Percentiles rank a stretch among this genome's conserved stretches.
Evolutionary conservation across 2,888 invertebrate species (phyloP).

Genomic region (Masnerella sp.): DNA sequence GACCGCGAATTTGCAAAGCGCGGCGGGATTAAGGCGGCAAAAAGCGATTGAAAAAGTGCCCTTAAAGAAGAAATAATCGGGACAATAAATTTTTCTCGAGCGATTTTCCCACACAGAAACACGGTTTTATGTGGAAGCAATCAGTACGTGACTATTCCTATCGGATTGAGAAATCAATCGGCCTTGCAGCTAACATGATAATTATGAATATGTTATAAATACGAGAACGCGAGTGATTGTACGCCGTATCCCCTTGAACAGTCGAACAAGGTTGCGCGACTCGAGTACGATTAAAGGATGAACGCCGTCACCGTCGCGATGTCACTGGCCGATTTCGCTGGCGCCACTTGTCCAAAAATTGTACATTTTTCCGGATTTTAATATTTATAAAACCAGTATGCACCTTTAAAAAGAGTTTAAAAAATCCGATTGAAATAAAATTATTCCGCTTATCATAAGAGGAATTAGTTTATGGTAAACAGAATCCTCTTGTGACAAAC

Average conservation of each 20-base stretch:
- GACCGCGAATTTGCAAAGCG: constrained; percentile 26
- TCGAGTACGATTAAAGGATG: constrained; percentile 56
- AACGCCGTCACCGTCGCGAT: constrained; percentile 70
- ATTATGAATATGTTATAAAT: constrained; percentile 77
- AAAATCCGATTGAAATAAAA: too few species aligned
- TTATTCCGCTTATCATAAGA: too few species aligned
- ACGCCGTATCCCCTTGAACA: constrained; percentile 62
- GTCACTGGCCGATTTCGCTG: too few species aligned
- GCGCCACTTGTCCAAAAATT: too few species aligned
- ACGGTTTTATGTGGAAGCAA: constrained; percentile 60
- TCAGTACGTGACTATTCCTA: constrained; percentile 61
- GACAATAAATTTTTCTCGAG: constrained; percentile 55
- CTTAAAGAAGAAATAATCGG: constrained; percentile 51
- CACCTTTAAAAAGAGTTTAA: too few species aligned
- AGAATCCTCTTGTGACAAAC: too few species aligned
- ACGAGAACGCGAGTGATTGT: constrained; percentile 73
- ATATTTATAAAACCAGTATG: too few species aligned
- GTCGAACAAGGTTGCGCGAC: constrained; percentile 58
- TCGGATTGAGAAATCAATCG: constrained; percentile 74
- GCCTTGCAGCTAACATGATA: constrained; percentile 73
- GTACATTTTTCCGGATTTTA: neutral
- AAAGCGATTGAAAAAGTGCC: constrained; percentile 36
- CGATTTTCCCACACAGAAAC: constrained; percentile 57
- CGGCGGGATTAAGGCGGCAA: constrained; percentile 15
- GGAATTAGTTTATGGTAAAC: too few species aligned